phyloP scores from a whole-genome alignment of 2,797 vertebrate genomes.

The Crypturellus tataupa region DNA sequence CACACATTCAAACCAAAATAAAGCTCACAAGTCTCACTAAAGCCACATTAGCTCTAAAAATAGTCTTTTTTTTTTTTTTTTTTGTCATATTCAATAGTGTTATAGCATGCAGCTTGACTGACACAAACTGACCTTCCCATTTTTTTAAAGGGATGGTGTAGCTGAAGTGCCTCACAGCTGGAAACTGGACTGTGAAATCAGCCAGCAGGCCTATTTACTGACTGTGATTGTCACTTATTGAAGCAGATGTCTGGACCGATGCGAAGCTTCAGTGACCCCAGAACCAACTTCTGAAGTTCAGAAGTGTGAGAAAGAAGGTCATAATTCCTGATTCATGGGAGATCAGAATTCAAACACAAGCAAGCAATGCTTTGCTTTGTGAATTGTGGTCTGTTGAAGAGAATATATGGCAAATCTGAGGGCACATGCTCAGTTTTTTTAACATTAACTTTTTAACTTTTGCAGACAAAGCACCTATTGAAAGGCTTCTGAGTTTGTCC shows the following conservation, averaged over 20 bases:
- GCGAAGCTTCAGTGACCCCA: background rate
- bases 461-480: constrained; percentile 52
- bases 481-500: constrained; percentile 29
- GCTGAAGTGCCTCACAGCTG: background rate
- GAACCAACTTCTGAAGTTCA: background rate
- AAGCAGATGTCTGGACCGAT: background rate
- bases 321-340: background rate
- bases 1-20: background rate
- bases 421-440: background rate
- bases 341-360: background rate
- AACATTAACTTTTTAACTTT: constrained; percentile 42
- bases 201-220: background rate
- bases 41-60: background rate
- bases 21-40: background rate
- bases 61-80: background rate
- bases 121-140: background rate
- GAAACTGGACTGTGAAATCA: background rate
- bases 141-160: background rate
- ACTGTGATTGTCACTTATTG: background rate
- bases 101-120: background rate
- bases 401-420: constrained; percentile 9
- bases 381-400: background rate
- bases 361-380: background rate
- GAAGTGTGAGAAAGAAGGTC: background rate
- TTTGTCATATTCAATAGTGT: background rate